A percentile compares a stretch with the other conserved stretches of the same genome.
phyloP scores from a whole-genome alignment of 2,113 vertebrate genomes.

The Bolborhynchus lineola region DNA sequence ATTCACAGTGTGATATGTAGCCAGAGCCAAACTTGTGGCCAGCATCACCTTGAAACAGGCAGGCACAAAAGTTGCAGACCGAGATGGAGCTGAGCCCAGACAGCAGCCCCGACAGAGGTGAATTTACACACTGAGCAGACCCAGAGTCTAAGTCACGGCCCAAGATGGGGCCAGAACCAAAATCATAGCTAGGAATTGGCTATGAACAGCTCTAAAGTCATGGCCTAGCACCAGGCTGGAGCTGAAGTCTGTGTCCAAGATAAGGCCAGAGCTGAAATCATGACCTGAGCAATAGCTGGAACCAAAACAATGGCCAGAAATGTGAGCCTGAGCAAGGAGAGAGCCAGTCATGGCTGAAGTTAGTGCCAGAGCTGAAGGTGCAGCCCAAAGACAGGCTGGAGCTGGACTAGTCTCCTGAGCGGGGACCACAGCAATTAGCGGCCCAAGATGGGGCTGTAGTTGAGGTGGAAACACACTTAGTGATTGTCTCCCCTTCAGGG shows the following conservation, averaged over 20 bases:
- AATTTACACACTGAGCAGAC: background rate
- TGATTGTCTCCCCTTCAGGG: background rate
- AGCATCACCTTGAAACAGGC: accelerated
- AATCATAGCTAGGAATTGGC: background rate
- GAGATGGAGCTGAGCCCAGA: background rate
- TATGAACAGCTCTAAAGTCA: background rate
- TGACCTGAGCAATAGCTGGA: background rate
- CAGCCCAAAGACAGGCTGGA: background rate
- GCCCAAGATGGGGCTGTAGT: background rate
- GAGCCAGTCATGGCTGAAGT: accelerated
- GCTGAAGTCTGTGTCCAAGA: background rate
- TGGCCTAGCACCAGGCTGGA: background rate
- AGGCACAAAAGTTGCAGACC: background rate
- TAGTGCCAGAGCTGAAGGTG: background rate
- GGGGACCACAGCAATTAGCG: background rate
- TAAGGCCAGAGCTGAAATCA: background rate
- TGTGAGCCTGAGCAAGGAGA: background rate
- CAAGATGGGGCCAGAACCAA: background rate
- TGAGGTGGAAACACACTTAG: background rate
- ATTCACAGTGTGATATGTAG: background rate
- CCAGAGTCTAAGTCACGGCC: background rate
- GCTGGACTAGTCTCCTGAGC: background rate
- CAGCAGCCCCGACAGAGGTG: background rate
- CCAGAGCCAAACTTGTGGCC: background rate
- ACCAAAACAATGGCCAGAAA: background rate